A percentile compares a stretch with the other conserved stretches of the same genome.
Evolutionary conservation across 2,888 invertebrate species (phyloP).

Genomic region (Eupithecia abbreviata): DNA sequence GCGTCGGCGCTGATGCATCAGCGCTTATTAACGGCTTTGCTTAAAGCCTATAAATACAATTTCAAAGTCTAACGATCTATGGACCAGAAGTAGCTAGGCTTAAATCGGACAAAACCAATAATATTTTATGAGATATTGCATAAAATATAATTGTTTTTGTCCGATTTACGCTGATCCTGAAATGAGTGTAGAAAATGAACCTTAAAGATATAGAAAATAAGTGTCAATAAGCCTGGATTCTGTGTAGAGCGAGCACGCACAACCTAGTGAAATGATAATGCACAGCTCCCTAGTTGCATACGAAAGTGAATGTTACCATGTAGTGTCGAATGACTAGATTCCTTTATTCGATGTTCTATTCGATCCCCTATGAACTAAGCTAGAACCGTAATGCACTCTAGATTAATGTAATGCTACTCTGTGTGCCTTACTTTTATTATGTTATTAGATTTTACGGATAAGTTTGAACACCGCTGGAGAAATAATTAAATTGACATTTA

Average conservation of each 20-base stretch:
- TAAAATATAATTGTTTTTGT: no score
- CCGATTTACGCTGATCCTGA: not conserved
- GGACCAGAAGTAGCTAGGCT: no score
- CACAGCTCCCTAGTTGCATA: constrained; percentile 52
- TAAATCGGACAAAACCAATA: no score
- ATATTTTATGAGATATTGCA: no score
- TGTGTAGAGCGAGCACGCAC: constrained; percentile 61
- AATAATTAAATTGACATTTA: not conserved
- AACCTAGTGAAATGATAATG: constrained; percentile 55
- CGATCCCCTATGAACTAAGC: constrained; percentile 34
- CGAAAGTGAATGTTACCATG: constrained; percentile 44
- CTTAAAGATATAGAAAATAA: constrained; percentile 31
- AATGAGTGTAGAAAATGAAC: not conserved
- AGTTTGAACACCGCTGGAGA: not conserved
- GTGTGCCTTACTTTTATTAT: constrained; percentile 25
- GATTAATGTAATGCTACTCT: constrained; percentile 35
- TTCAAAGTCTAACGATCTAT: not conserved
- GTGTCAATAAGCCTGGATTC: constrained; percentile 52
- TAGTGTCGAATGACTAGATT: constrained; percentile 41
- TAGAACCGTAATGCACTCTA: constrained; percentile 40
- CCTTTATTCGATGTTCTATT: constrained; percentile 34
- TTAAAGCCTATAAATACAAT: not conserved
- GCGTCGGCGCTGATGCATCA: not conserved
- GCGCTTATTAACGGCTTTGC: not conserved
- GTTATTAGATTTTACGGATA: constrained; percentile 21